Conservation (phyloP, 64 coral and sea anemone species). For the Astreopora myriophthalma region DNA sequence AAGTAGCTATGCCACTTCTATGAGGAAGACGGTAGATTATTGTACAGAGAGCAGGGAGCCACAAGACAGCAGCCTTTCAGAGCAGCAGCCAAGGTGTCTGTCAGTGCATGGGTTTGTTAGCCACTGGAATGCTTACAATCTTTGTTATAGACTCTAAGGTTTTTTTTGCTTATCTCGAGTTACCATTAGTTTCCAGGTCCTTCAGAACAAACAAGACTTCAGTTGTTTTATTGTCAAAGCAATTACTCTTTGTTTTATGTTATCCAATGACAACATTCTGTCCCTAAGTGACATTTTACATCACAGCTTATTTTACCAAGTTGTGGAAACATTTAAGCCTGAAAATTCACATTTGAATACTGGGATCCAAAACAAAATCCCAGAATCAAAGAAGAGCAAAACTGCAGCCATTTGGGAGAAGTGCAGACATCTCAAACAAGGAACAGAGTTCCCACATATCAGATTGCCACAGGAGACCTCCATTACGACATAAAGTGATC, state of each 20-base stretch:
- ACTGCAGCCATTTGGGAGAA: not conserved
- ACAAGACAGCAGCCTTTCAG: constrained; percentile 3
- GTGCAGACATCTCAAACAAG: not conserved
- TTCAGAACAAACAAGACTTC: not conserved
- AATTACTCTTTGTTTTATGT: constrained; percentile 14
- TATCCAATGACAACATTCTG: not conserved
- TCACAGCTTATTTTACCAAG: not conserved
- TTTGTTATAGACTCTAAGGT: not conserved
- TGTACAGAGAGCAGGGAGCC: constrained; percentile 2
- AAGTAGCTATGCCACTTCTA: not conserved
- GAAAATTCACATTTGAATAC: not conserved
- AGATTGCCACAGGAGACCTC: not conserved
- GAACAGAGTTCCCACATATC: constrained; percentile 8
- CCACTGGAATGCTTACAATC: constrained; percentile 41
- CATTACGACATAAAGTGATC: not conserved
- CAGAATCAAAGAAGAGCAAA: not conserved
- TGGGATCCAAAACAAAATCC: not conserved
- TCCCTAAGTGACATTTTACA: not conserved
- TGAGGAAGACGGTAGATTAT: not conserved
- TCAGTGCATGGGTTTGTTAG: constrained; percentile 3
- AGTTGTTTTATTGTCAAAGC: not conserved
- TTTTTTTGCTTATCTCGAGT: constrained; percentile 39
- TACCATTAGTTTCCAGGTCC: constrained; percentile 10
- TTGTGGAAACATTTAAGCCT: not conserved
- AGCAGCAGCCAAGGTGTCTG: constrained; percentile 23